phyloP scores from a whole-genome alignment of 2,113 vertebrate genomes.

The Hippolais icterina region DNA sequence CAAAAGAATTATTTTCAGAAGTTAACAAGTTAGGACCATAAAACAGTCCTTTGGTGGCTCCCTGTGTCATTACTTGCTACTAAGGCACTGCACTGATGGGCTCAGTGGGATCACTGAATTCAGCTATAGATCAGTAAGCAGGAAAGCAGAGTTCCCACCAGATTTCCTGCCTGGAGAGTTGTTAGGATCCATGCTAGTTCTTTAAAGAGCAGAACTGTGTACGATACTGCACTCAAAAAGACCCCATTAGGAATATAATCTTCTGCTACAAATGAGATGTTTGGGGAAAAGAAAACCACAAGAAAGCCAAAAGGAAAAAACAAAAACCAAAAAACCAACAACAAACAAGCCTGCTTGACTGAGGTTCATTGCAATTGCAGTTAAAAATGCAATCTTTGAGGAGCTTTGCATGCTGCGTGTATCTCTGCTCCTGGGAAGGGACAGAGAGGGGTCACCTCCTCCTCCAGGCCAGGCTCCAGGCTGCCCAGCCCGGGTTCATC shows the following conservation, averaged over 20 bases:
- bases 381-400: neutral
- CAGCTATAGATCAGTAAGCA: constrained; percentile 41
- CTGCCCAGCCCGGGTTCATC: neutral
- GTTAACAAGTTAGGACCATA: constrained; percentile 3
- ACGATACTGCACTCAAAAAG: constrained; percentile 21
- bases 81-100: constrained; percentile 29
- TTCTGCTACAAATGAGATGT: constrained; percentile 55
- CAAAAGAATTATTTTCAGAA: neutral
- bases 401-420: neutral
- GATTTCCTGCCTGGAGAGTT: constrained; percentile 51
- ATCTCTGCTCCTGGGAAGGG: neutral
- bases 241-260: constrained; percentile 45
- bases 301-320: neutral
- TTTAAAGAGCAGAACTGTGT: constrained; percentile 64
- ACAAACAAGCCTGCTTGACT: neutral
- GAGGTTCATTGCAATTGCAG: neutral
- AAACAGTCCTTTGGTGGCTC: constrained; percentile 24
- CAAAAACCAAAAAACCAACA: neutral
- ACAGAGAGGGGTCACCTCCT: neutral
- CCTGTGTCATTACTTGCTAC: constrained; percentile 3
- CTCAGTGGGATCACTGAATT: constrained; percentile 15
- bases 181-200: constrained; percentile 44
- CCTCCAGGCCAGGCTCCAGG: neutral
- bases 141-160: constrained; percentile 44
- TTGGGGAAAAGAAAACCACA: neutral